These are phyloP conservation scores for Pteropus rufus DNA, from an alignment of 2,797 vertebrate genomes.

Conservation along the genomic window DNA sequence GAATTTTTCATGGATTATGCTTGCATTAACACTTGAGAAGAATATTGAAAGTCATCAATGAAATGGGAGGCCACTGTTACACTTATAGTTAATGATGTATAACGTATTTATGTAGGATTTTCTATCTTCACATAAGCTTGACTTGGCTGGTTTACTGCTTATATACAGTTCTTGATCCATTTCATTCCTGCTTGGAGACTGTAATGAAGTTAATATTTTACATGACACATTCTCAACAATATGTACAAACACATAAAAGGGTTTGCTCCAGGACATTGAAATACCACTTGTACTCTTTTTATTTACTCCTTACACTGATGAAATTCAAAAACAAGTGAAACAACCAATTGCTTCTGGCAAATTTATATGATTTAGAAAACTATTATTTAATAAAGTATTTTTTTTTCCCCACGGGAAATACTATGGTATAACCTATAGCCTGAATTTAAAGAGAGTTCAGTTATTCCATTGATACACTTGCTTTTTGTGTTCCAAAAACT, in stretches of 20 bases:
- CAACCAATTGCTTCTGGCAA: neutral
- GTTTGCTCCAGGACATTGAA: neutral
- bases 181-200: neutral
- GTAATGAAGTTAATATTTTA: slow-evolving; percentile 35
- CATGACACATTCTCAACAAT: neutral
- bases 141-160: neutral
- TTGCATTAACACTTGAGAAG: neutral
- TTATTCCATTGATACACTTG: neutral
- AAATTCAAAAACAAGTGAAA: neutral
- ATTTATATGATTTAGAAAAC: neutral
- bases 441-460: neutral
- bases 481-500: slow-evolving; percentile 9
- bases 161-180: neutral
- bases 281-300: neutral
- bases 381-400: neutral
- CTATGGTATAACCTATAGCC: rapidly evolving
- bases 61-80: neutral
- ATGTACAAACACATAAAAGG: neutral
- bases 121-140: neutral
- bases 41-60: slow-evolving; percentile 16
- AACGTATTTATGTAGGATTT: neutral
- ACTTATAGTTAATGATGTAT: slow-evolving; percentile 27
- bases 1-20: neutral
- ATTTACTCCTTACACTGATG: neutral
- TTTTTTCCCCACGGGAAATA: neutral